phyloP scores from a whole-genome alignment of 2,113 vertebrate species.

The Ardeotis arabs region DNA sequence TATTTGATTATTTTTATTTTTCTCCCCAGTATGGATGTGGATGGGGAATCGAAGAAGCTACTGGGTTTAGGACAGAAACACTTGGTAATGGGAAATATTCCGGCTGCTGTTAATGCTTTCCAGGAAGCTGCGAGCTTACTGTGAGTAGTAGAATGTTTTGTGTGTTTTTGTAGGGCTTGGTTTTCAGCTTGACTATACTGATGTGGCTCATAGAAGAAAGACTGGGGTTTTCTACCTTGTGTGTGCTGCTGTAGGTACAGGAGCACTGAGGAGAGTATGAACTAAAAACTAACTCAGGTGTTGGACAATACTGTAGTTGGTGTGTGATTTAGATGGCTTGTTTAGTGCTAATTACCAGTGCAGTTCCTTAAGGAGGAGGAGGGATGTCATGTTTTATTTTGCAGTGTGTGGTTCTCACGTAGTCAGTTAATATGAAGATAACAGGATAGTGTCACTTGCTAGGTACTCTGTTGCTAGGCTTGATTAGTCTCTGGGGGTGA shows the following conservation, averaged over 20 bases:
- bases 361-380: not conserved
- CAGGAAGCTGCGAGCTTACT: constrained; percentile 94
- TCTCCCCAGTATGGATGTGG: constrained; percentile 77
- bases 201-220: not conserved
- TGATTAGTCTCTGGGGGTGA: not conserved
- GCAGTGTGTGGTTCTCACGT: not conserved
- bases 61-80: constrained; percentile 93
- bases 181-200: not conserved
- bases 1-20: not conserved
- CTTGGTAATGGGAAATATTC: constrained; percentile 94
- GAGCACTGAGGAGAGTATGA: too few relatives aligned
- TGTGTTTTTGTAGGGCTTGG: not conserved
- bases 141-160: constrained; percentile 79
- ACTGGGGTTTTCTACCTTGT: not conserved
- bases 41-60: constrained; percentile 92
- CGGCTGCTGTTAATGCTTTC: constrained; percentile 91
- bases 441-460: not conserved
- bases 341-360: not conserved
- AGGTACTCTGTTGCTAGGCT: not conserved
- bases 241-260: not conserved
- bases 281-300: not conserved
- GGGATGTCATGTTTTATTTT: not conserved
- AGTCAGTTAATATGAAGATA: not conserved
- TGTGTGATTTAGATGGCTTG: not conserved
- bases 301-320: accelerated